Evolutionary conservation across 1,140 invertebrate genomes (phyloP).

Genomic region (Galendromus occidentalis): DNA sequence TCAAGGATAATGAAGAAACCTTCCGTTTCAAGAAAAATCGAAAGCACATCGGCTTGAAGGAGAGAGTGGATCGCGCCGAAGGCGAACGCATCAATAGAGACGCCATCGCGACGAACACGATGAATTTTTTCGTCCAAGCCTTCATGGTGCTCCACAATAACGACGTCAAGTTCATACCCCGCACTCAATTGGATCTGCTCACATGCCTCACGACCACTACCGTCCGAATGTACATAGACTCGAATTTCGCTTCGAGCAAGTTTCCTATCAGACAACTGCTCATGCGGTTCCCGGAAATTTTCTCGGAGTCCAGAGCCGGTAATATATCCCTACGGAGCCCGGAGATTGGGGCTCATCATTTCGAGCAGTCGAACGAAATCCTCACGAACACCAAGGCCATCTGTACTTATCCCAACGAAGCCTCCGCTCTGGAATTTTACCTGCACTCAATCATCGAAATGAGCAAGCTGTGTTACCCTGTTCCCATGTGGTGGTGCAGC

Average conservation of each 20-base stretch:
- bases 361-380: slow-evolving; percentile 1
- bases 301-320: neutral
- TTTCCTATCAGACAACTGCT: neutral
- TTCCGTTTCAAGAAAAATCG: neutral
- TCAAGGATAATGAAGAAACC: neutral
- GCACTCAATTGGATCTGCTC: neutral
- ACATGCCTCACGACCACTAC: neutral
- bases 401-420: neutral
- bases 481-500: neutral
- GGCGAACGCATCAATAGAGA: neutral
- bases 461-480: neutral
- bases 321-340: neutral
- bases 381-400: neutral
- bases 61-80: neutral
- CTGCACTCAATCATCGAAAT: neutral
- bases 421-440: neutral
- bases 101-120: neutral
- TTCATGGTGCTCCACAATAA: neutral
- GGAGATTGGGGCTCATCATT: neutral
- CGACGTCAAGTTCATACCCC: neutral
- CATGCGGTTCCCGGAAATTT: neutral
- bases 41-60: neutral
- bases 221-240: neutral
- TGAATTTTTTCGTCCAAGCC: neutral
- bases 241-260: neutral